A percentile compares a stretch with the other conserved stretches of the same genome.
phyloP scores from a whole-genome alignment of 2,113 vertebrate genomes.

The Menidia beryllina region DNA sequence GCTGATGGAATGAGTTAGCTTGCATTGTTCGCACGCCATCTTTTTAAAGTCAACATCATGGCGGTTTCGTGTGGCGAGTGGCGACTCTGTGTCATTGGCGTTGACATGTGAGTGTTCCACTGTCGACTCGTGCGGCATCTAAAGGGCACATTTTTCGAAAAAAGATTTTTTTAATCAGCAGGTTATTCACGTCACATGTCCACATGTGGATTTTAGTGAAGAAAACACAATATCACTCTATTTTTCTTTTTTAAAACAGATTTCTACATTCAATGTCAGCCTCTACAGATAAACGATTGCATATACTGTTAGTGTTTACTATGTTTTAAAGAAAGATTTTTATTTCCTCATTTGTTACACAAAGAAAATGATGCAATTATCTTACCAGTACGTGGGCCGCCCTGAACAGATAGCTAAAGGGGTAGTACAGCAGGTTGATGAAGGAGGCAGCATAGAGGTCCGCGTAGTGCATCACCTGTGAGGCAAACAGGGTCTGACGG shows the following conservation, averaged over 20 bases:
- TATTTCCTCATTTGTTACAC: too few species aligned
- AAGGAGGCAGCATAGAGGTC: constrained; percentile 98
- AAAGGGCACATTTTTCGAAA: neutral
- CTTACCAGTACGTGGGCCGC: constrained; percentile 96
- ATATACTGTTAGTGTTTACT: too few species aligned
- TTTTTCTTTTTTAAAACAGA: too few species aligned
- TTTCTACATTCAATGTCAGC: too few species aligned
- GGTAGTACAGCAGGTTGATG: constrained; percentile 98
- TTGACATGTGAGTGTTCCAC: constrained; percentile 91
- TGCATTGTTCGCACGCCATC: constrained; percentile 89
- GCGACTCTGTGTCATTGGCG: constrained; percentile 88
- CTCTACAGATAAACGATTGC: too few species aligned
- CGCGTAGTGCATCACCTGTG: constrained; percentile 98
- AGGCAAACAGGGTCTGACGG: constrained; percentile 96
- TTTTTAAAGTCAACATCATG: constrained; percentile 89
- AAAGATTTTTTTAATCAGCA: too few species aligned
- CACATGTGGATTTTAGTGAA: too few species aligned
- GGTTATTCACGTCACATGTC: too few species aligned
- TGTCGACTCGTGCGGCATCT: constrained; percentile 98
- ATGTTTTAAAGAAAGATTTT: too few species aligned
- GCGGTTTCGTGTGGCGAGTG: constrained; percentile 92
- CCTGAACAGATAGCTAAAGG: constrained; percentile 99
- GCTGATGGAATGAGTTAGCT: constrained; percentile 93
- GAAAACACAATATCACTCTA: too few species aligned
- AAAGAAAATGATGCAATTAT: neutral